These are phyloP conservation scores for Amitus sp. DNA, from an alignment of 2,888 invertebrate genomes.

Conservation along the genomic window DNA sequence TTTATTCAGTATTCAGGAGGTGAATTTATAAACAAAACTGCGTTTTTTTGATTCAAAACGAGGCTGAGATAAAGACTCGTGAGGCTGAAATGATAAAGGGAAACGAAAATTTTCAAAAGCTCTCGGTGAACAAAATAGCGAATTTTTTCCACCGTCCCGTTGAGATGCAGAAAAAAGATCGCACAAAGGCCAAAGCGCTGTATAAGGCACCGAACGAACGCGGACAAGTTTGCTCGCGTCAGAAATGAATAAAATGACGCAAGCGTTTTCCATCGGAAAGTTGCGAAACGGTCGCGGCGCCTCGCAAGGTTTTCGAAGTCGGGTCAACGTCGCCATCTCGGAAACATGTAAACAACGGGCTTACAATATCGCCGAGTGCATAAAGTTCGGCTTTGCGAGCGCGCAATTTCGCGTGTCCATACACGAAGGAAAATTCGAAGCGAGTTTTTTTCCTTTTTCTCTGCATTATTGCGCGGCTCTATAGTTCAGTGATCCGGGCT, in stretches of 20 bases:
- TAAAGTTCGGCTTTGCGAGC: constrained; percentile 22
- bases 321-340: constrained; percentile 9
- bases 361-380: constrained; percentile 14
- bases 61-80: too few species aligned
- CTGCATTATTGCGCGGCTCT: constrained; percentile 12
- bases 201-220: background rate
- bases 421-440: constrained; percentile 5
- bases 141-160: background rate
- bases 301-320: constrained; percentile 26
- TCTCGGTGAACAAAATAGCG: too few species aligned
- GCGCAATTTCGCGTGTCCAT: constrained; percentile 9
- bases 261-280: constrained; percentile 22
- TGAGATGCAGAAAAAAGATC: background rate
- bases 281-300: constrained; percentile 17
- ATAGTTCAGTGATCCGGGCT: constrained; percentile 29
- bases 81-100: too few species aligned
- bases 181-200: constrained; percentile 1
- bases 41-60: too few species aligned
- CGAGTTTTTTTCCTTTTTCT: constrained; percentile 24
- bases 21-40: too few species aligned
- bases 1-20: too few species aligned
- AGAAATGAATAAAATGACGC: background rate
- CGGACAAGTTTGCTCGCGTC: background rate
- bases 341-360: constrained; percentile 33
- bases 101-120: too few species aligned